phyloP scores from a whole-genome alignment of 2,797 vertebrate species.

The Thalassophryne amazonica region DNA sequence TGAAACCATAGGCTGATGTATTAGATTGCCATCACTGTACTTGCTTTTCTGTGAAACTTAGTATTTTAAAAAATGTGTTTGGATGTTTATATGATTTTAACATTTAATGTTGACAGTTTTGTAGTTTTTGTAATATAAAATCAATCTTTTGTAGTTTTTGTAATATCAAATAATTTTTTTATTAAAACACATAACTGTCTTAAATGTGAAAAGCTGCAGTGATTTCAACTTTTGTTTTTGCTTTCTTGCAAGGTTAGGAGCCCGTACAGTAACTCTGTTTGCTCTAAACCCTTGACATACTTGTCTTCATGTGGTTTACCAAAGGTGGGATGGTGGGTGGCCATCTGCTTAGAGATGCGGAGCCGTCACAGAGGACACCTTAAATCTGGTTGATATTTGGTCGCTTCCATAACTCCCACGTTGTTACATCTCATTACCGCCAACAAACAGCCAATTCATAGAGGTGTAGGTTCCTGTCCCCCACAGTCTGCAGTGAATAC shows the following conservation, averaged over 20 bases:
- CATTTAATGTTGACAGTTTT: no score
- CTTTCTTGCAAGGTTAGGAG: constrained; percentile 16
- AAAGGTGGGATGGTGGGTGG: constrained; percentile 73
- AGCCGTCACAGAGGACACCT: constrained; percentile 59
- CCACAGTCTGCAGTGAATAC: constrained; percentile 62
- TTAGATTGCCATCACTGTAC: no score
- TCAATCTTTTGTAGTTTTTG: no score
- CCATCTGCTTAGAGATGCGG: constrained; percentile 55
- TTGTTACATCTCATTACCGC: constrained; percentile 75
- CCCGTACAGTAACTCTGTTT: constrained; percentile 41
- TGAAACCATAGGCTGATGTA: no score
- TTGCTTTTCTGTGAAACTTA: no score
- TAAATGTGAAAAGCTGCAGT: neutral
- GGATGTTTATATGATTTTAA: no score
- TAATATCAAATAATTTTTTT: neutral
- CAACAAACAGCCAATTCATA: constrained; percentile 73
- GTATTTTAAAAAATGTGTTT: no score
- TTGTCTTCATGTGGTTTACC: constrained; percentile 71
- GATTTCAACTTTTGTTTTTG: constrained; percentile 19
- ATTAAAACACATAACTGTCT: no score
- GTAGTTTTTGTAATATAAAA: no score
- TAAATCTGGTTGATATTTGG: constrained; percentile 68
- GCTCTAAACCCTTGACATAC: constrained; percentile 25
- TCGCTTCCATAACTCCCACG: constrained; percentile 77
- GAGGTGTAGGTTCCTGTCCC: constrained; percentile 59